Base-by-base conservation (phyloP, 2,888 invertebrate species). In the Phragmatobia fuliginosa region DNA sequence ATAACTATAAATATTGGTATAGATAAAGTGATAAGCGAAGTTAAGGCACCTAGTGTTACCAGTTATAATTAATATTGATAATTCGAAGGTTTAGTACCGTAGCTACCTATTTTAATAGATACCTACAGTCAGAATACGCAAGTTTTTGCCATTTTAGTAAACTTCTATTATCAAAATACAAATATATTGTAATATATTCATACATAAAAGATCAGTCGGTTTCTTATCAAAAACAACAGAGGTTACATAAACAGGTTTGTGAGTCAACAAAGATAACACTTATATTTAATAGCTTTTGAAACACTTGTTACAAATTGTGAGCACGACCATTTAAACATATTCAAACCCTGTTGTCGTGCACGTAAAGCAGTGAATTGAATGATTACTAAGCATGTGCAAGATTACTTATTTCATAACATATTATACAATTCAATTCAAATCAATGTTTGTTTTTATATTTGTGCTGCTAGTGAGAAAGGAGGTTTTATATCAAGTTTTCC, bases 241-340 rank as follows among this genome's bases (percentile, higher is more conserved):
- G 62, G 67, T 74, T 79, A 67, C 33, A 65, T 72, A 76, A 78
- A 78, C 70, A 75, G n/a, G 62, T 58, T 70, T 66, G 74, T 85
- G 81, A 83, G 70, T 83, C 80, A 78, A 56, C 36, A 64, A 68
- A 62, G 75, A 83, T 83, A 80, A 79, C 71, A 70, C 32, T 60
- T 66, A 58, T 32, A 33, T 33, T 2, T 59, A 64, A 75, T 70
- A 32, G 36, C 32, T 63, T 69, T 41, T 41, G 36, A 66, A 67
- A 68, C 14, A 21, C 52, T 49, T 21, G 32, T 56, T 67, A 33
- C 61, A 49, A 64, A 64, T 18, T 38, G 32, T n/a, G 11, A 58
- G 52, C 45, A 63, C 72, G 14, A 28, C 45, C 33, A 28, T 49
- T 8, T 10, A 21, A 58, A 28, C 10, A 28, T 67, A 16, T 66